Evolutionary conservation across 2,888 invertebrate genomes (phyloP).

Genomic region (Ichneumon xanthorius): DNA sequence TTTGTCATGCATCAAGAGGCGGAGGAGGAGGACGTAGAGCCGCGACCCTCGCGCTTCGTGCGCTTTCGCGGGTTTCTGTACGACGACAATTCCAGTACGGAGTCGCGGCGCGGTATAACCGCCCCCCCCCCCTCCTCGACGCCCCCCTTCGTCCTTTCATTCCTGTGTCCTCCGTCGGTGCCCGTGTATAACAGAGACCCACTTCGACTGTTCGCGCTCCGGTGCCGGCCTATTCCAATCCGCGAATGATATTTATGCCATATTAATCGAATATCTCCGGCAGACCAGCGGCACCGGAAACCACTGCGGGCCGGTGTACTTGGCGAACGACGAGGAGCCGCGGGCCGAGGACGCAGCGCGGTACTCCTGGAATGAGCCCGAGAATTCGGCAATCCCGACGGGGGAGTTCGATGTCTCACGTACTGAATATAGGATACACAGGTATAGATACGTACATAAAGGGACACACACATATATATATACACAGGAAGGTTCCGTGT

Average conservation of each 20-base stretch:
- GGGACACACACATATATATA: conserved; percentile 12
- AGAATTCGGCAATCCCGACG: conserved; percentile 66
- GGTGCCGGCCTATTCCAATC: conserved; percentile 54
- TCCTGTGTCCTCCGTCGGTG: conserved; percentile 33
- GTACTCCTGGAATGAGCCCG: conserved; percentile 61
- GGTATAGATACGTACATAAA: conserved; percentile 11
- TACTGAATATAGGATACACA: conserved; percentile 24
- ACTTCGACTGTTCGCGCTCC: conserved; percentile 50
- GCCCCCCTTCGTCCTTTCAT: conserved; percentile 30
- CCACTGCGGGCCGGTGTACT: conserved; percentile 45
- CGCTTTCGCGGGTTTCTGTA: conserved; percentile 12
- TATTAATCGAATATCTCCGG: conserved; percentile 76
- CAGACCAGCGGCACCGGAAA: conserved; percentile 51
- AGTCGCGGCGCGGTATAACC: not conserved
- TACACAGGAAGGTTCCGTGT: conserved; percentile 19
- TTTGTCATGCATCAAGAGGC: conserved; percentile 78
- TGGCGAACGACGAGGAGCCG: conserved; percentile 29
- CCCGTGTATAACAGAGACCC: conserved; percentile 11
- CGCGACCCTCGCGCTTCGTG: conserved; percentile 20
- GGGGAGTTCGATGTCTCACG: conserved; percentile 55
- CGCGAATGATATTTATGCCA: conserved; percentile 78
- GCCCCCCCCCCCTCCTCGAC: not conserved
- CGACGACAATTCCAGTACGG: conserved; percentile 8
- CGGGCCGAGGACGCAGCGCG: conserved; percentile 38
- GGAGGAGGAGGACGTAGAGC: not conserved